These are phyloP conservation scores for Aphyosemion australe DNA, from an alignment of 2,113 vertebrate species.

Conservation along the genomic window DNA sequence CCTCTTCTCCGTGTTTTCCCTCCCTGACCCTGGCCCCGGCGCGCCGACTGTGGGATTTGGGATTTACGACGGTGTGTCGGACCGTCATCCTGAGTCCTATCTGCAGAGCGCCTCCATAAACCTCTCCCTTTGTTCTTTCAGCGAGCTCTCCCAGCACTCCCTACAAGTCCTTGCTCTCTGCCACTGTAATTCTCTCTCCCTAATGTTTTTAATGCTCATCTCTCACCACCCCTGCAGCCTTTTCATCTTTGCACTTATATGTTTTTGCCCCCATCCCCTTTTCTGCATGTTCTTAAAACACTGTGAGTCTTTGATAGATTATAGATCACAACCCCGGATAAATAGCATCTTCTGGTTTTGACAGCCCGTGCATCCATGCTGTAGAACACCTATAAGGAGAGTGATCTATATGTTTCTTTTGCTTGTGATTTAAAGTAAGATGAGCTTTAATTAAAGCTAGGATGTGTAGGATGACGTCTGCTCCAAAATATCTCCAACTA, in stretches of 20 bases:
- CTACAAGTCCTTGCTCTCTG: conserved; percentile 62
- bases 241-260: conserved; percentile 70
- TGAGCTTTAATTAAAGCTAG: not conserved
- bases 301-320: conserved; percentile 32
- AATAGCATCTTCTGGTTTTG: conserved; percentile 15
- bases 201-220: conserved; percentile 73
- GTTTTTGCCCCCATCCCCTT: conserved; percentile 30
- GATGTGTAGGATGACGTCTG: not conserved
- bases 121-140: conserved; percentile 67
- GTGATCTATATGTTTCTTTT: not conserved
- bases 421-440: not conserved
- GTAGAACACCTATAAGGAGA: conserved; percentile 1
- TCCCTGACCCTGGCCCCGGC: conserved; percentile 61
- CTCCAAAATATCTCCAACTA: not conserved
- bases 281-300: conserved; percentile 44
- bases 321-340: conserved; percentile 2
- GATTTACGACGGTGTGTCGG: conserved; percentile 65
- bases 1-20: conserved; percentile 39
- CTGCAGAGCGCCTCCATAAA: conserved; percentile 43
- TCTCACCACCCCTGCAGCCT: conserved; percentile 57
- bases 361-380: not conserved
- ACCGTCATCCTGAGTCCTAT: conserved; percentile 61
- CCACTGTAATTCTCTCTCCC: conserved; percentile 68
- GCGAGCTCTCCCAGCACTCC: conserved; percentile 46
- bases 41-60: conserved; percentile 44